Conservation (phyloP, 2,113 vertebrate genomes). For the Callopanchax toddi region DNA sequence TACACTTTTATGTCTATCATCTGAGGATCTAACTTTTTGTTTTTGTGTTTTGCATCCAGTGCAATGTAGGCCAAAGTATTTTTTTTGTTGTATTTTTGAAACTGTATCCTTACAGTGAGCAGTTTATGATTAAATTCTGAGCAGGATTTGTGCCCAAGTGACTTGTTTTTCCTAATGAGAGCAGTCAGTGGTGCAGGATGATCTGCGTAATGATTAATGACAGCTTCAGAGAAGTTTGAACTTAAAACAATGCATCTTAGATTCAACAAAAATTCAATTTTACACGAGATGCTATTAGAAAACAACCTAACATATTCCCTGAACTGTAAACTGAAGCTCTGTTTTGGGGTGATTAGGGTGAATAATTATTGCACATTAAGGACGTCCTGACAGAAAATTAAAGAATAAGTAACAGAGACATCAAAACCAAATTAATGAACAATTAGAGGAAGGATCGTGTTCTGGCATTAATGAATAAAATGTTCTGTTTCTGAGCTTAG, state of each 20-base stretch:
- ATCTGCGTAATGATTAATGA: slow-evolving; percentile 47
- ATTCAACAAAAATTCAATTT: slow-evolving; percentile 17
- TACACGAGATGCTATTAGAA: background rate
- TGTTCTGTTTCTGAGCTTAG: slow-evolving; percentile 23
- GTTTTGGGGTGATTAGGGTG: slow-evolving; percentile 45
- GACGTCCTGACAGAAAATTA: slow-evolving; percentile 12
- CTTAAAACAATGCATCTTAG: slow-evolving; percentile 21
- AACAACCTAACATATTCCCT: background rate
- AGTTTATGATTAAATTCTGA: slow-evolving; percentile 27
- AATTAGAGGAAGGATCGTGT: background rate
- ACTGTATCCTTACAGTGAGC: slow-evolving; percentile 22
- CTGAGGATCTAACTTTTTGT: slow-evolving; percentile 8
- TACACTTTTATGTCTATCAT: slow-evolving; percentile 5
- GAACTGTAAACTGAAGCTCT: slow-evolving; percentile 5
- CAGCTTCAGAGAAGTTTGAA: slow-evolving; percentile 38
- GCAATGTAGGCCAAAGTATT: slow-evolving; percentile 1
- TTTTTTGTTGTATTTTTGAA: slow-evolving; percentile 5
- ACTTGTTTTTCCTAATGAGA: slow-evolving; percentile 34
- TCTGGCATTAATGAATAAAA: slow-evolving; percentile 17
- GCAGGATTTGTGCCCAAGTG: slow-evolving; percentile 30
- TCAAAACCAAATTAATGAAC: slow-evolving; percentile 38
- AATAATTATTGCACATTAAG: slow-evolving; percentile 42
- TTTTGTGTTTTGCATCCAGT: slow-evolving; percentile 11
- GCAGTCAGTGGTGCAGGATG: slow-evolving; percentile 26
- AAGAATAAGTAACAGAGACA: slow-evolving; percentile 25